Evolutionary conservation across 2,113 vertebrate species (phyloP).

Genomic region (Tenrec ecaudatus): DNA sequence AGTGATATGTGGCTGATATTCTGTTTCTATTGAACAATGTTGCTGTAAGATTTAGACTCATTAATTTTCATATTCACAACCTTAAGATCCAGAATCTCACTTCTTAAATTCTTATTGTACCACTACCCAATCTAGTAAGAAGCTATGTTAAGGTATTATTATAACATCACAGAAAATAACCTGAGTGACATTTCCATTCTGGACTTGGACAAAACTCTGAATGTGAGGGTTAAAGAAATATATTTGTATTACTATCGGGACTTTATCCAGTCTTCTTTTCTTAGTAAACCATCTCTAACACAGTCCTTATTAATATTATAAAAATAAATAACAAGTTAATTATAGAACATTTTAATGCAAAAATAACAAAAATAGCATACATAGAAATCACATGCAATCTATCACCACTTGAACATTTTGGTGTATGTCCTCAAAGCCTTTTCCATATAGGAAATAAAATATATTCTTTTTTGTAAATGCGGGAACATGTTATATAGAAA

Average conservation of each 20-base stretch:
- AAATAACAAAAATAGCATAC: constrained; percentile 33
- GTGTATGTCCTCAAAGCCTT: not conserved
- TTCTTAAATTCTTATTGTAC: constrained; percentile 3
- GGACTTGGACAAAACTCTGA: not conserved
- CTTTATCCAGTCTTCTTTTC: not conserved
- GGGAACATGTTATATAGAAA: not conserved
- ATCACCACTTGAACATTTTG: not conserved
- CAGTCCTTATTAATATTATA: not conserved
- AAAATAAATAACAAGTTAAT: not conserved
- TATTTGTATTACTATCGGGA: not conserved
- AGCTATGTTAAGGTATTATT: constrained; percentile 14
- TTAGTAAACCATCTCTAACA: not conserved
- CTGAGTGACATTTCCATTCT: not conserved
- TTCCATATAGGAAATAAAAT: not conserved
- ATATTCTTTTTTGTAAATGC: not conserved
- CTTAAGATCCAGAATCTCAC: not conserved
- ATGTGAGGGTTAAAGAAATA: not conserved
- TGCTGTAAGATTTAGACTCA: not conserved
- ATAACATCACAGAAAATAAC: not conserved
- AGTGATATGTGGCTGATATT: not conserved
- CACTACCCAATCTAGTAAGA: not conserved
- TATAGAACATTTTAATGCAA: not conserved
- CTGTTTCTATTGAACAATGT: not conserved
- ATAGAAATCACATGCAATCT: not conserved
- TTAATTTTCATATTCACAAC: constrained; percentile 3